These are phyloP conservation scores for Choloepus didactylus DNA, from an alignment of 2,797 vertebrate species.

Conservation along the genomic window DNA sequence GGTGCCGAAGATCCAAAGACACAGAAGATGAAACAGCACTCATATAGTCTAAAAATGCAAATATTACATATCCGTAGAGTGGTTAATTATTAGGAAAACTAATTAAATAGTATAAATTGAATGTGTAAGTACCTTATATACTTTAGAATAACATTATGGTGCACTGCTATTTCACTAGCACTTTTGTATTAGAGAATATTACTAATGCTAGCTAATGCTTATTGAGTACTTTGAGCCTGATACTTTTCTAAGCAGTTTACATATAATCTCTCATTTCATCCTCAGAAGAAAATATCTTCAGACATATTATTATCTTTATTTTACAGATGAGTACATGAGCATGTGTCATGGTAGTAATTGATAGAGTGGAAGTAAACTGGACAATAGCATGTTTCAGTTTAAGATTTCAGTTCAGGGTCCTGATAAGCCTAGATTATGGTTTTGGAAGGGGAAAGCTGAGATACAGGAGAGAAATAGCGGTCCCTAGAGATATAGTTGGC, in stretches of 20 bases:
- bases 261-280: neutral
- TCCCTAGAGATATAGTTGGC: neutral
- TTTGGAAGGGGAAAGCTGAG: neutral
- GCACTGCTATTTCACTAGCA: neutral
- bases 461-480: neutral
- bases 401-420: neutral
- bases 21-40: neutral
- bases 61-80: conserved; percentile 21
- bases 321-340: neutral
- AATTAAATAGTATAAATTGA: neutral
- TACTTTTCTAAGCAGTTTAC: neutral
- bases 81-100: neutral
- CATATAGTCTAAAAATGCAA: conserved; percentile 35
- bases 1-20: neutral
- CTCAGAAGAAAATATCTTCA: neutral
- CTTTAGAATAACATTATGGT: neutral
- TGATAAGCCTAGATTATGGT: neutral
- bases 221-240: neutral
- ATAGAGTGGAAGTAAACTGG: neutral
- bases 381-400: neutral
- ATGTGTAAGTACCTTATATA: neutral
- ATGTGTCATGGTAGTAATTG: neutral
- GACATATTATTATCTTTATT: neutral
- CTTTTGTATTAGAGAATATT: neutral
- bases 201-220: neutral